Percentiles rank a stretch among this genome's conserved stretches.
phyloP scores from a whole-genome alignment of 2,113 vertebrate species.

The Cephalopholis sonnerati region DNA sequence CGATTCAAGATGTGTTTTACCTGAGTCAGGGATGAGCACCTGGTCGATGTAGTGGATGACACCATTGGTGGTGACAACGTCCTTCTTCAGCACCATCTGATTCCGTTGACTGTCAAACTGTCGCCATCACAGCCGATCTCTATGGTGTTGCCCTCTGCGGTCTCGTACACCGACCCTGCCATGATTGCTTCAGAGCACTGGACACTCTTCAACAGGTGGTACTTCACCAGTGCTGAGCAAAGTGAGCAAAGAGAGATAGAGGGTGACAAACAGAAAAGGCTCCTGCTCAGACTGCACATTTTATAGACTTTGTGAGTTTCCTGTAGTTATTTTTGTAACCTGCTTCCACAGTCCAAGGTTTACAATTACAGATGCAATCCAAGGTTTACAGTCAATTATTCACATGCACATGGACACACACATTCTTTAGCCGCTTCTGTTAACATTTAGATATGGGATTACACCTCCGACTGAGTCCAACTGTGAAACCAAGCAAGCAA shows the following conservation, averaged over 20 bases:
- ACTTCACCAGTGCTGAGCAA: conserved; percentile 90
- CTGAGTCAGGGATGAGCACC: conserved; percentile 94
- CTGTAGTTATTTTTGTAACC: conserved; percentile 3
- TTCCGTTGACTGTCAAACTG: conserved; percentile 93
- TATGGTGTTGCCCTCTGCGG: conserved; percentile 90
- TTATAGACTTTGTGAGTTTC: neutral
- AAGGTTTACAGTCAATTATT: conserved; percentile 9
- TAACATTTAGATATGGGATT: conserved; percentile 38
- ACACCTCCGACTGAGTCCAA: conserved; percentile 20
- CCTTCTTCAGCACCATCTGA: conserved; percentile 96
- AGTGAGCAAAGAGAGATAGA: neutral
- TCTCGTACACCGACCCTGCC: conserved; percentile 89
- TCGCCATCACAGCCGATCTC: conserved; percentile 95
- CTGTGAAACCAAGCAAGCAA: conserved; percentile 37
- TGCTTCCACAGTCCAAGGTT: neutral
- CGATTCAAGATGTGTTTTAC: conserved; percentile 77
- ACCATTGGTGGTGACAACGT: conserved; percentile 94
- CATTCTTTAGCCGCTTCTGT: conserved; percentile 16
- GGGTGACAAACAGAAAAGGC: neutral
- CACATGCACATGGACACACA: neutral
- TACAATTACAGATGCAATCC: neutral
- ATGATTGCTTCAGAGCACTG: conserved; percentile 97
- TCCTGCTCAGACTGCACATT: conserved; percentile 8
- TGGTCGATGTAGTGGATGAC: conserved; percentile 95
- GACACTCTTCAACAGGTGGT: conserved; percentile 91